phyloP scores from a whole-genome alignment of 1,140 invertebrate genomes.

The Mya arenaria region DNA sequence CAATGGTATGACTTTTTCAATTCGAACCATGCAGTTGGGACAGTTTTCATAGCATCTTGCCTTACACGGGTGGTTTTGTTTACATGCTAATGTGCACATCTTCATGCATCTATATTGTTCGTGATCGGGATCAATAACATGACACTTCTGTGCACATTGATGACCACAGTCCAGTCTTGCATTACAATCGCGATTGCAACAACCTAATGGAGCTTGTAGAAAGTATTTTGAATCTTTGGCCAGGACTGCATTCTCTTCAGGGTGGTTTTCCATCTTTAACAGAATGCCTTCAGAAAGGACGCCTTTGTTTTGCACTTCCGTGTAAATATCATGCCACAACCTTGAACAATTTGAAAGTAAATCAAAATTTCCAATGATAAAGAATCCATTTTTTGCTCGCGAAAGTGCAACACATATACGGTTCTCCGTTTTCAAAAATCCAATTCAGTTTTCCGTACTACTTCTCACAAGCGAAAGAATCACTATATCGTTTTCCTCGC shows the following conservation, averaged over 20 bases:
- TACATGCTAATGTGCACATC: slow-evolving; percentile 64
- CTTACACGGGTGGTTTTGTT: slow-evolving; percentile 65
- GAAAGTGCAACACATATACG: slow-evolving; percentile 92
- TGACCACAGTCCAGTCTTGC: slow-evolving; percentile 73
- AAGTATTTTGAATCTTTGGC: slow-evolving; percentile 73
- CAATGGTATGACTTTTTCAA: slow-evolving; percentile 56
- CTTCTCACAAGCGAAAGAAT: slow-evolving; percentile 91
- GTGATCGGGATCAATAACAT: slow-evolving; percentile 70
- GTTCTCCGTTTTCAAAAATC: slow-evolving; percentile 86
- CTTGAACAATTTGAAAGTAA: slow-evolving; percentile 80
- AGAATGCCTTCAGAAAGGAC: slow-evolving; percentile 69
- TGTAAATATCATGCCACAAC: slow-evolving; percentile 80
- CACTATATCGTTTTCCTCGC: slow-evolving; percentile 93
- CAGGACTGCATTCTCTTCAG: slow-evolving; percentile 49
- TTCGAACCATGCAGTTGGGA: slow-evolving; percentile 58
- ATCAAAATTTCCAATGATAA: slow-evolving; percentile 87
- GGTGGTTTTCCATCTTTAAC: slow-evolving; percentile 81
- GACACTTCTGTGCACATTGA: slow-evolving; percentile 66
- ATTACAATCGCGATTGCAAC: slow-evolving; percentile 75
- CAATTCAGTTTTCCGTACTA: slow-evolving; percentile 89
- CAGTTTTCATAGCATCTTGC: slow-evolving; percentile 69
- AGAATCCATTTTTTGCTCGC: slow-evolving; percentile 88
- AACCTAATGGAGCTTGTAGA: slow-evolving; percentile 77
- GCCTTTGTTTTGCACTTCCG: slow-evolving; percentile 54
- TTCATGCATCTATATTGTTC: slow-evolving; percentile 67